These are phyloP conservation scores for Muscicapa adusta DNA, from an alignment of 2,113 vertebrate species.

Conservation along the genomic window DNA sequence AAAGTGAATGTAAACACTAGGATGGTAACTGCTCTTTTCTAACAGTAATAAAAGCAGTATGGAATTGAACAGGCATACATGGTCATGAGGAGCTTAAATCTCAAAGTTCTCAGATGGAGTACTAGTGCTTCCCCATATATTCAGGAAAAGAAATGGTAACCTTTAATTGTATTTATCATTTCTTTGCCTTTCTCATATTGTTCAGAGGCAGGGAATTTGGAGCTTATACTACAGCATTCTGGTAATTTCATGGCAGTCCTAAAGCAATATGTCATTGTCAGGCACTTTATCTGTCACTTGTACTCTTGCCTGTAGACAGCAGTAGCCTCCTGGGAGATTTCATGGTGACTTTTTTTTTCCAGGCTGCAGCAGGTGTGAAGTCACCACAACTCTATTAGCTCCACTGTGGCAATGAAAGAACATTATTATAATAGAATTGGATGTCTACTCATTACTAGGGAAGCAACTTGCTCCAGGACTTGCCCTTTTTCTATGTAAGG, in stretches of 20 bases:
- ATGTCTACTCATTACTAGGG: slow-evolving; percentile 68
- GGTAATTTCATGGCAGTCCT: slow-evolving; percentile 71
- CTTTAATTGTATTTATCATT: slow-evolving; percentile 56
- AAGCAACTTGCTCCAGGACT: slow-evolving; percentile 46
- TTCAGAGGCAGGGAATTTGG: slow-evolving; percentile 19
- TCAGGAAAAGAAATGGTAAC: neutral
- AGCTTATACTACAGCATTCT: slow-evolving; percentile 69
- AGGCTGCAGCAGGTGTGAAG: slow-evolving; percentile 73
- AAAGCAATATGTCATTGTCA: slow-evolving; percentile 79
- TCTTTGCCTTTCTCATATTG: slow-evolving; percentile 42
- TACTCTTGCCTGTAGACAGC: slow-evolving; percentile 74
- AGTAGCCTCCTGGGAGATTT: slow-evolving; percentile 72
- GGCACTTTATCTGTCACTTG: slow-evolving; percentile 75
- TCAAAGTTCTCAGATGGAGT: neutral
- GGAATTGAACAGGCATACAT: neutral
- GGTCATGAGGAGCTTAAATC: neutral
- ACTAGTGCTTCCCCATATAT: neutral
- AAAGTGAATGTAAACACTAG: neutral
- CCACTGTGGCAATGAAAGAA: slow-evolving; percentile 71
- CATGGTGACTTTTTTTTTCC: slow-evolving; percentile 50
- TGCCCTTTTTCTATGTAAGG: slow-evolving; percentile 42
- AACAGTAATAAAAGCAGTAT: neutral
- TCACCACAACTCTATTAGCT: slow-evolving; percentile 82
- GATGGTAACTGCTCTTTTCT: neutral
- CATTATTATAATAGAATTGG: slow-evolving; percentile 73